Percentiles rank a stretch among this genome's conserved stretches.
phyloP scores from a whole-genome alignment of 2,888 invertebrate genomes.

The Podotricha telesiphe region DNA sequence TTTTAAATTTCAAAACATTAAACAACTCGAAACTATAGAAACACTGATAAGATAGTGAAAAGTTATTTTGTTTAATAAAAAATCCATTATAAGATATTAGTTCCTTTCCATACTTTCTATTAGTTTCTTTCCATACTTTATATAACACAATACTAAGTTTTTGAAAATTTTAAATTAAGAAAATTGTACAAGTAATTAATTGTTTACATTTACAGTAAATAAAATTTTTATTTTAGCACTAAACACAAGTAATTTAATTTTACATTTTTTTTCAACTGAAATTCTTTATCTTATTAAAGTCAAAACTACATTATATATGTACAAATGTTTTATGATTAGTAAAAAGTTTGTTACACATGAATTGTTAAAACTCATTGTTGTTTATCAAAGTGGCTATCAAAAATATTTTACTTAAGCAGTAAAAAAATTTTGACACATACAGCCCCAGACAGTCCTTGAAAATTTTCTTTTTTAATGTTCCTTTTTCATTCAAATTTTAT shows the following conservation, averaged over 20 bases:
- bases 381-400: conserved; percentile 62
- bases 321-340: conserved; percentile 80
- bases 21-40: not conserved
- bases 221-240: conserved; percentile 62
- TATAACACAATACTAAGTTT: conserved; percentile 5
- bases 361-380: conserved; percentile 60
- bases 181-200: conserved; percentile 47
- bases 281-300: conserved; percentile 65
- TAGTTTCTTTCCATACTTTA: not conserved
- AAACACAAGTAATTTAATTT: conserved; percentile 60
- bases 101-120: not conserved
- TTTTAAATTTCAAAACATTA: not conserved
- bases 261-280: conserved; percentile 62
- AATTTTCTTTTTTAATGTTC: not conserved
- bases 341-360: conserved; percentile 68
- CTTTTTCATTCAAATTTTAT: not conserved
- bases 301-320: conserved; percentile 73
- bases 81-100: too few relatives aligned
- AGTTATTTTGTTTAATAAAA: conserved; percentile 6
- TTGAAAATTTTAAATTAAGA: conserved; percentile 53
- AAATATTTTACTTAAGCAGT: conserved; percentile 45
- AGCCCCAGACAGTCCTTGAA: not conserved
- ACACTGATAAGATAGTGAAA: not conserved
- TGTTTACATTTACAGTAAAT: conserved; percentile 51
- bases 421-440: not conserved